Evolutionary conservation across 2,797 vertebrate genomes (phyloP), one percentile per base, ranked within the genome.

Genomic region (Gastrophryne carolinensis): DNA sequence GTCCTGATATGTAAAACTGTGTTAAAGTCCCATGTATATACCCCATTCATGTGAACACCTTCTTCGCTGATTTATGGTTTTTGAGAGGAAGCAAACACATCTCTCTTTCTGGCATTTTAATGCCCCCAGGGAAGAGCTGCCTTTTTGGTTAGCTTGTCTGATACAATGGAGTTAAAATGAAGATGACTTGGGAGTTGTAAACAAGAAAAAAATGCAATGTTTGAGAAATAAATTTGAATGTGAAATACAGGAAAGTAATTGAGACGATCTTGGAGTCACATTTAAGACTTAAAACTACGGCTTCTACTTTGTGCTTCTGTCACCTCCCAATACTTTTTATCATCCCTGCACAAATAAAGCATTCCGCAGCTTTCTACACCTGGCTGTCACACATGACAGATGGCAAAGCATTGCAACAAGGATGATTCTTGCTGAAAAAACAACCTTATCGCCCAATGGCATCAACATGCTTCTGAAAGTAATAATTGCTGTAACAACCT

Each of bases 321-420:
- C 56, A 68, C 54, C 53, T 68, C 35, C 54, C 34, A 49, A 27
- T 49, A 34, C 60, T 60, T 78, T 39, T 21, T 21, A 71, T 23
- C 52, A 35, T 72, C 21, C 27, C 26, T 37, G 58, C 58, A 64
- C 37, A 72, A 27, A 65, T 29, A 63, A 41, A 52, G 54, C 63
- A 21, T 34, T 67, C 39, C 9, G 63, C 37, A 57, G 75, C 60
- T 72, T 70, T 17, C 66, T 53, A 78, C 67, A 72, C 67, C 67
- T 71, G 75, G 50, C 60, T 78, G 75, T 75, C 72, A 75, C 58
- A 75, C 53, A 67, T 67, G 72, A 75, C 72, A 67, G 72, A 75
- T 67, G 53, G 52, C 72, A 52, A 58, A 34, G 72, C 72, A 37
- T 60, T 67, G 53, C 63, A 21, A 67, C 44, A 17, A 78, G 67